Evolutionary conservation across 2,113 vertebrate species (phyloP).

Genomic region (Mesembrinibis cayennensis): DNA sequence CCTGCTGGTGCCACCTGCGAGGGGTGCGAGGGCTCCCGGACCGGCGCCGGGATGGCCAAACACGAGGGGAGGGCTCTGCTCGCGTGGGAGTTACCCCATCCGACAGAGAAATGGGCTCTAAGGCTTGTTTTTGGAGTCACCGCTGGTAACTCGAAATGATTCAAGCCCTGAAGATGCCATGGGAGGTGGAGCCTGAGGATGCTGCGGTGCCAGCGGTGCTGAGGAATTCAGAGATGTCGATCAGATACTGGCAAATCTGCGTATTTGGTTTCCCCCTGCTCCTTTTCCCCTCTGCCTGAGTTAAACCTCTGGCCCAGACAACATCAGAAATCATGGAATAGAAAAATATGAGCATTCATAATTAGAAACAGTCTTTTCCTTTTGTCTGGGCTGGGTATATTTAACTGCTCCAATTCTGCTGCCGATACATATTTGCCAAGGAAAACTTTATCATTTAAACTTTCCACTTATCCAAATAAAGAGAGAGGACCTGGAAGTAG

Average conservation of each 20-base stretch:
- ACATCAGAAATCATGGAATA: slow-evolving; percentile 1
- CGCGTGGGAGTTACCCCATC: accelerated
- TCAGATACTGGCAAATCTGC: neutral
- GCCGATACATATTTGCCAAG: slow-evolving; percentile 67
- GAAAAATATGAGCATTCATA: neutral
- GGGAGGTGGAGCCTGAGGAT: neutral
- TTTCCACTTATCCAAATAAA: slow-evolving; percentile 64
- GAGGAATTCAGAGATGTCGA: neutral
- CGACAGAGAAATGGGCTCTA: neutral
- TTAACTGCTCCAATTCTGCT: slow-evolving; percentile 16
- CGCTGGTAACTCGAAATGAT: neutral
- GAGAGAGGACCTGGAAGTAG: slow-evolving; percentile 43
- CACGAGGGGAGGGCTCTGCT: neutral
- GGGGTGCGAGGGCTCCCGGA: neutral
- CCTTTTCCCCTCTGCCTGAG: neutral
- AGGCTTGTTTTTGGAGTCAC: neutral
- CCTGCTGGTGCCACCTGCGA: neutral
- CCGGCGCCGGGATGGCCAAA: neutral
- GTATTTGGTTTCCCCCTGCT: neutral
- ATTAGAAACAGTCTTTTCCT: slow-evolving; percentile 50
- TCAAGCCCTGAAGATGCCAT: neutral
- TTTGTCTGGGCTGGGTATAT: slow-evolving; percentile 47
- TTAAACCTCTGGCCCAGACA: slow-evolving; percentile 22
- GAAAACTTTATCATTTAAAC: slow-evolving; percentile 73
- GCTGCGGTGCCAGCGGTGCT: neutral